phyloP scores from a whole-genome alignment of 2,113 vertebrate genomes.

The Pristiophorus japonicus region DNA sequence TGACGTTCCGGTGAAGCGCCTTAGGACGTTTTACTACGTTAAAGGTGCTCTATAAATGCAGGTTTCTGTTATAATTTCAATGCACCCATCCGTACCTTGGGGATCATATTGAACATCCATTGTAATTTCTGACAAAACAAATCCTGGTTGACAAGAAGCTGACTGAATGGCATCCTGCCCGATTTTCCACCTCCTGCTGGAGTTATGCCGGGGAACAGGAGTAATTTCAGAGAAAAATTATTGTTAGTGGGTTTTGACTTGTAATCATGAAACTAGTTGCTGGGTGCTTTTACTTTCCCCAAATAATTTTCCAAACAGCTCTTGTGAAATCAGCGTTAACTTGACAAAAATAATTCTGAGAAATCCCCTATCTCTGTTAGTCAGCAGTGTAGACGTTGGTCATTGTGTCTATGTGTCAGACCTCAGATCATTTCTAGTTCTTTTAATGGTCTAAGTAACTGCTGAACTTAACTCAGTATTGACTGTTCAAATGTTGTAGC shows the following conservation, averaged over 20 bases:
- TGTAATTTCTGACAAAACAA: not conserved
- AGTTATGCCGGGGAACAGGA: not conserved
- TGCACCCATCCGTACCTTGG: too few species aligned
- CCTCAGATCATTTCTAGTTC: not conserved
- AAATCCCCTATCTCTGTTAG: slow-evolving; percentile 13
- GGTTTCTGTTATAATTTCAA: too few species aligned
- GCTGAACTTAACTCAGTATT: not conserved
- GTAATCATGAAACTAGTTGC: not conserved
- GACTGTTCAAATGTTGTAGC: not conserved
- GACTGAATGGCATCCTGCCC: not conserved
- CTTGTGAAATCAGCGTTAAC: not conserved
- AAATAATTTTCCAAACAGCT: not conserved
- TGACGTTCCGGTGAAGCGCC: too few species aligned
- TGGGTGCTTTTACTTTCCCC: not conserved
- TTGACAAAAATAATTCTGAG: not conserved
- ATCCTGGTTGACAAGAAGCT: not conserved
- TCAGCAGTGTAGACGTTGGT: not conserved
- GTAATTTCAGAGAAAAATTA: not conserved
- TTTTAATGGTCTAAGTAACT: not conserved
- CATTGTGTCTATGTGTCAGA: not conserved
- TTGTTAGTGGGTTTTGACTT: not conserved
- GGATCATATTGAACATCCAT: not conserved
- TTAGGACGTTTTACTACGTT: too few species aligned
- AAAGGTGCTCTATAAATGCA: too few species aligned
- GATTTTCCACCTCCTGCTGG: too few species aligned